Percentiles rank a stretch among this genome's conserved stretches.
These are phyloP conservation scores for Lepus americanus DNA, from an alignment of 2,113 vertebrate genomes.

Conservation along the genomic window DNA sequence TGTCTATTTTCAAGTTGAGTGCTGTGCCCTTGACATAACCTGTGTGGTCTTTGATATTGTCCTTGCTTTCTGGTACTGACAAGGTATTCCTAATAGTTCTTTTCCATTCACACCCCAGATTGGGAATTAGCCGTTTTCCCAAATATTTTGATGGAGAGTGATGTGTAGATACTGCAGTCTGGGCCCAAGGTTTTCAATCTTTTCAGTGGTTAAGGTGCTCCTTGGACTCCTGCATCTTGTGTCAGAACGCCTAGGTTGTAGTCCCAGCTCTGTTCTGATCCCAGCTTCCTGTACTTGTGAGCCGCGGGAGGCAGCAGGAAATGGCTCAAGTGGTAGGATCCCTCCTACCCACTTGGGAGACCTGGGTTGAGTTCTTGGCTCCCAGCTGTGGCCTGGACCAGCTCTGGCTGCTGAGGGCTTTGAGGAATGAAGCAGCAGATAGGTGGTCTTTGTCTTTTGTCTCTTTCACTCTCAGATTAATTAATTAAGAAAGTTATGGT, in stretches of 20 bases:
- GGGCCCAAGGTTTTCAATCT: not conserved
- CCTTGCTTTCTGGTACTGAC: not conserved
- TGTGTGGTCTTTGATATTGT: not conserved
- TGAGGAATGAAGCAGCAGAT: too few species aligned
- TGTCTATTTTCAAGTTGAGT: not conserved
- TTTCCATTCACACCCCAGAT: not conserved
- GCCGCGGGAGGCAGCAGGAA: too few species aligned
- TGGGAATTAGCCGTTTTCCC: constrained; percentile 4
- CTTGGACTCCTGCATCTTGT: too few species aligned
- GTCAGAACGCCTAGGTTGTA: too few species aligned
- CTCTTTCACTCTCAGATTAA: not conserved
- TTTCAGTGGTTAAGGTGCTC: not conserved
- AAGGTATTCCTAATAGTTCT: not conserved
- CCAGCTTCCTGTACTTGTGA: too few species aligned
- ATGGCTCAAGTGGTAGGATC: too few species aligned
- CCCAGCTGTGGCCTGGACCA: too few species aligned
- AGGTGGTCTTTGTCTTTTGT: too few species aligned
- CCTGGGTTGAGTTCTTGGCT: too few species aligned
- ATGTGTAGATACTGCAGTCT: not conserved
- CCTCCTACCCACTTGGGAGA: too few species aligned
- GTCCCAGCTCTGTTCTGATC: too few species aligned
- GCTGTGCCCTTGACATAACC: not conserved
- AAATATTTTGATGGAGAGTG: not conserved
- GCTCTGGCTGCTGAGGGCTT: too few species aligned
- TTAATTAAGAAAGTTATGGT: not conserved